A percentile compares a stretch with the other conserved stretches of the same genome.
phyloP scores from a whole-genome alignment of 2,113 vertebrate genomes.

The Eurypyga helias region DNA sequence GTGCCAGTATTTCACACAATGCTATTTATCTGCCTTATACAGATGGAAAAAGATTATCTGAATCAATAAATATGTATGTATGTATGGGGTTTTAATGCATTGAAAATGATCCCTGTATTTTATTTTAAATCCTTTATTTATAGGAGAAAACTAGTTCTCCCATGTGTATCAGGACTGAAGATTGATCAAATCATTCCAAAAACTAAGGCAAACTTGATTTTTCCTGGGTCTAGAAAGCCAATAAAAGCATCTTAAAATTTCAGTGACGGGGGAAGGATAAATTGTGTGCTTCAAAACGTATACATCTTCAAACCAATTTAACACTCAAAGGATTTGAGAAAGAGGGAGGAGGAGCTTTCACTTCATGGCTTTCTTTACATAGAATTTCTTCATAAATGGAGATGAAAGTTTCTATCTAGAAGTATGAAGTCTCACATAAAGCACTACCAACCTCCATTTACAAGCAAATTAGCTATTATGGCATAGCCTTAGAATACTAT shows the following conservation, averaged over 20 bases:
- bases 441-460: slow-evolving; percentile 7
- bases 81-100: neutral
- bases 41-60: neutral
- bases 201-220: neutral
- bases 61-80: neutral
- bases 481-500: neutral
- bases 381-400: slow-evolving; percentile 15
- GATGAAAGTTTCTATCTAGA: neutral
- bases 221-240: neutral
- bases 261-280: neutral
- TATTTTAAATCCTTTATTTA: neutral
- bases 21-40: neutral
- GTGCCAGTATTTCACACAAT: neutral
- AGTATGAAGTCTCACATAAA: neutral
- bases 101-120: neutral
- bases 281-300: neutral
- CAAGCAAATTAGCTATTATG: slow-evolving; percentile 21
- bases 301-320: neutral
- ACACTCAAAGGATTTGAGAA: slow-evolving; percentile 6
- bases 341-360: neutral
- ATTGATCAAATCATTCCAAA: neutral
- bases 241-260: neutral
- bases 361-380: neutral
- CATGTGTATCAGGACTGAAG: neutral
- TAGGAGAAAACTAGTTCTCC: neutral